These are phyloP conservation scores for Ptychobarbus kaznakovi DNA, from an alignment of 2,797 vertebrate species.

Conservation along the genomic window DNA sequence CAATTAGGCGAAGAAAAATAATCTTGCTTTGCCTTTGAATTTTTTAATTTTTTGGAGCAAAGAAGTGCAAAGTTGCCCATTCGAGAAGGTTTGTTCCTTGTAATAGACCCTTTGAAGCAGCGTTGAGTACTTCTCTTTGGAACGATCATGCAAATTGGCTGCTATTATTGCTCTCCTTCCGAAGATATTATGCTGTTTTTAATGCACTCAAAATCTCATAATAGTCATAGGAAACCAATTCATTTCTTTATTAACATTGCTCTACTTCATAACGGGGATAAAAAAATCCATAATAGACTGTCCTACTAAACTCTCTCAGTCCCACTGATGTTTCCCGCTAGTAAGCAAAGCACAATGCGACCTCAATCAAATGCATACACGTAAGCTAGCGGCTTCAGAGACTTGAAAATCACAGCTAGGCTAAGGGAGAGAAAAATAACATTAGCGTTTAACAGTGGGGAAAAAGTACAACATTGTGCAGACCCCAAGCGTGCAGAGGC, in stretches of 20 bases:
- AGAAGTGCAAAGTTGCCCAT: background rate
- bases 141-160: background rate
- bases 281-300: background rate
- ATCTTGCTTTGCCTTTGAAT: too few relatives aligned
- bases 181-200: background rate
- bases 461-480: constrained; percentile 75
- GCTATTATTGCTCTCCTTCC: background rate
- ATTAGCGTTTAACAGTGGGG: constrained; percentile 66
- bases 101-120: background rate
- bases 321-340: constrained; percentile 24
- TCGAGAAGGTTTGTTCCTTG: background rate
- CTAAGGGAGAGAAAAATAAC: constrained; percentile 69
- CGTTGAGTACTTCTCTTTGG: background rate
- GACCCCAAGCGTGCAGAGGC: constrained; percentile 73
- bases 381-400: constrained; percentile 58
- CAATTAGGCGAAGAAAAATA: too few relatives aligned
- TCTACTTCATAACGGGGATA: background rate
- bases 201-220: background rate
- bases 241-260: background rate
- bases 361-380: background rate
- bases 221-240: background rate
- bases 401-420: constrained; percentile 64
- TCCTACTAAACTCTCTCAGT: background rate
- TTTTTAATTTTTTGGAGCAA: background rate
- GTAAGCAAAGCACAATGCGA: constrained; percentile 36